These are phyloP conservation scores for Malurus splendens DNA, from an alignment of 2,797 vertebrate species.

Conservation along the genomic window DNA sequence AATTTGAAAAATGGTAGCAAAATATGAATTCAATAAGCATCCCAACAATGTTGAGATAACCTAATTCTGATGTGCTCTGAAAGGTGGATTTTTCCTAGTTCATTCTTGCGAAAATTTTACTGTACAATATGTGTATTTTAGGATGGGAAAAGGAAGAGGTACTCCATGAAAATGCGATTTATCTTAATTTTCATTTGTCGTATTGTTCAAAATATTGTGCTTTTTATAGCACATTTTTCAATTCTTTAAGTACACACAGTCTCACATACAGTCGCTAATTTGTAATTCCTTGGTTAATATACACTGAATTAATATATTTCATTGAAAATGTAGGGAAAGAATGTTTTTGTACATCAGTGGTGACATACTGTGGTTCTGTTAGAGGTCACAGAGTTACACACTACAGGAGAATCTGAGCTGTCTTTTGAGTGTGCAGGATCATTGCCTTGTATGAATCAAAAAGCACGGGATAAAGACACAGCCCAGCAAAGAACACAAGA, in stretches of 20 bases:
- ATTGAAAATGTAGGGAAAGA: neutral
- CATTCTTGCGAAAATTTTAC: neutral
- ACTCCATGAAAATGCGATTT: neutral
- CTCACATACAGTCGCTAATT: neutral
- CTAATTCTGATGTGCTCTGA: neutral
- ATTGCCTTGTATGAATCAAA: neutral
- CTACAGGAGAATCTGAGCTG: neutral
- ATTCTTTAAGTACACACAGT: neutral
- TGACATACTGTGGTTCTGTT: neutral
- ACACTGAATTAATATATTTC: neutral
- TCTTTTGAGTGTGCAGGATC: neutral
- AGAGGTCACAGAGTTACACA: neutral
- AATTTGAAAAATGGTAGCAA: slow-evolving; percentile 3
- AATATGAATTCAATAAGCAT: slow-evolving; percentile 34
- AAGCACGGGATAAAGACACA: neutral
- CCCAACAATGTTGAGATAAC: neutral
- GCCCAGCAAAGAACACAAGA: neutral
- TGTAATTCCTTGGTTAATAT: neutral
- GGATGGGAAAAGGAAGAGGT: neutral
- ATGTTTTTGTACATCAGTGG: neutral
- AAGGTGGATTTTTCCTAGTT: neutral
- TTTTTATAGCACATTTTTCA: neutral
- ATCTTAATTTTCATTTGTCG: neutral
- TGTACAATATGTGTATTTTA: neutral
- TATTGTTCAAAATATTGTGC: neutral